Percentiles rank a stretch among this genome's conserved stretches.
These are phyloP conservation scores for Eumaeus atala DNA, from an alignment of 1,140 invertebrate species.

Conservation along the genomic window DNA sequence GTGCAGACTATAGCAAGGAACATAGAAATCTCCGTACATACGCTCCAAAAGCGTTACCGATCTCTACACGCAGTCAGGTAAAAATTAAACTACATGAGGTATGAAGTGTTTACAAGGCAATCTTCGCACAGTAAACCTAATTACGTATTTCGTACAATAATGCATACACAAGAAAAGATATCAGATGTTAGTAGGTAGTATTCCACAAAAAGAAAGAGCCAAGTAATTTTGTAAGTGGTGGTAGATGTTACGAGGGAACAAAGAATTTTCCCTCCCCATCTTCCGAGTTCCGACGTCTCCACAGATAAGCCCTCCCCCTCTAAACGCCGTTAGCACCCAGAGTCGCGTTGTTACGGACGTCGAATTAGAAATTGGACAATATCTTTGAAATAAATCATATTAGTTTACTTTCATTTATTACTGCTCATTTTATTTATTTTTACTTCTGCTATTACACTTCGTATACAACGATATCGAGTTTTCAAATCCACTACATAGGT, in stretches of 20 bases:
- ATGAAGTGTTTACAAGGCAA: too few relatives aligned
- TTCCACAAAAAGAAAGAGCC: slow-evolving; percentile 45
- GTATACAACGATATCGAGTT: neutral
- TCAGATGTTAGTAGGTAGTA: neutral
- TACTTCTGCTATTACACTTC: neutral
- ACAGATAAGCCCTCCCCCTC: slow-evolving; percentile 49
- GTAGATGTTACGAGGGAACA: slow-evolving; percentile 43
- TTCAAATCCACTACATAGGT: neutral
- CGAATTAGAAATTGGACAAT: slow-evolving; percentile 12
- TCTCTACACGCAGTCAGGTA: too few relatives aligned
- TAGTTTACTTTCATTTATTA: neutral
- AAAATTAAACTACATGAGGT: too few relatives aligned
- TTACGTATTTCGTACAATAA: neutral
- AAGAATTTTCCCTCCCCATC: slow-evolving; percentile 30
- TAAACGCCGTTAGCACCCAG: slow-evolving; percentile 41
- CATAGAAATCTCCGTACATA: too few relatives aligned
- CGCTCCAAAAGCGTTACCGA: too few relatives aligned
- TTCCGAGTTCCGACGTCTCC: slow-evolving; percentile 12
- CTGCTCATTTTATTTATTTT: neutral
- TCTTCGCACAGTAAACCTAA: neutral
- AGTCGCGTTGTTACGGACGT: slow-evolving; percentile 13
- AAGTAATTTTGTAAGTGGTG: slow-evolving; percentile 64
- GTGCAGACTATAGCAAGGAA: too few relatives aligned
- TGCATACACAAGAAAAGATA: neutral
- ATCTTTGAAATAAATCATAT: slow-evolving; percentile 12